phyloP scores from a whole-genome alignment of 1,140 invertebrate genomes.

The Condylostylus longicornis region DNA sequence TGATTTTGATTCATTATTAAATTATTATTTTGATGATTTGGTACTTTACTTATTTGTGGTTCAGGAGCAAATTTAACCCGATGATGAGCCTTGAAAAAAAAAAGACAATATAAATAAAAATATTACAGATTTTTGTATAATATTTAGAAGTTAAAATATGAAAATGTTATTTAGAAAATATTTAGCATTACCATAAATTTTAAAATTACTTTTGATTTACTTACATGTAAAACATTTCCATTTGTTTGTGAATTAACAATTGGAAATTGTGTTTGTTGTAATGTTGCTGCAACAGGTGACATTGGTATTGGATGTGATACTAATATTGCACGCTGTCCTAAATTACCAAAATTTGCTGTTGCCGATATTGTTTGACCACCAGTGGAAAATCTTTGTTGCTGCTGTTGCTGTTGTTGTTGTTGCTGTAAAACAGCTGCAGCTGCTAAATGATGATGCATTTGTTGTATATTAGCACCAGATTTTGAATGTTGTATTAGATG shows the following conservation, averaged over 20 bases:
- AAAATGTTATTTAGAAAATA: too few species aligned
- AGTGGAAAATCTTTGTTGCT: slow-evolving; percentile 23
- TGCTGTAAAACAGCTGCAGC: slow-evolving; percentile 20
- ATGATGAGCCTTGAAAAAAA: slow-evolving; percentile 11
- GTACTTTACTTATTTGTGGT: slow-evolving; percentile 12
- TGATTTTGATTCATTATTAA: slow-evolving; percentile 13
- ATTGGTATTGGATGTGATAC: slow-evolving; percentile 18
- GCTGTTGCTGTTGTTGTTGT: slow-evolving; percentile 16
- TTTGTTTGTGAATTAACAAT: slow-evolving; percentile 46
- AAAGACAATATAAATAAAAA: too few species aligned
- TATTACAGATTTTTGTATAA: slow-evolving; percentile 5
- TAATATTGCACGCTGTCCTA: slow-evolving; percentile 25
- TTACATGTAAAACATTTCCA: slow-evolving; percentile 50
- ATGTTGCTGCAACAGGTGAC: slow-evolving; percentile 9
- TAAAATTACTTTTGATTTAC: slow-evolving; percentile 9
- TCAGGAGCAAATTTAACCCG: slow-evolving; percentile 30
- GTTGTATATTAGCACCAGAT: slow-evolving; percentile 44
- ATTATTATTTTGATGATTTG: slow-evolving; percentile 11
- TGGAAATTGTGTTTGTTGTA: slow-evolving; percentile 27
- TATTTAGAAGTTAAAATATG: not conserved
- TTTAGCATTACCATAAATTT: too few species aligned
- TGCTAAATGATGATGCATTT: slow-evolving; percentile 20
- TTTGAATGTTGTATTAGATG: slow-evolving; percentile 39
- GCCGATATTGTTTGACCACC: slow-evolving; percentile 14
- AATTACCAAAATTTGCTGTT: slow-evolving; percentile 4